phyloP scores from a whole-genome alignment of 2,113 vertebrate species.

The Pomatorhinus ruficollis region DNA sequence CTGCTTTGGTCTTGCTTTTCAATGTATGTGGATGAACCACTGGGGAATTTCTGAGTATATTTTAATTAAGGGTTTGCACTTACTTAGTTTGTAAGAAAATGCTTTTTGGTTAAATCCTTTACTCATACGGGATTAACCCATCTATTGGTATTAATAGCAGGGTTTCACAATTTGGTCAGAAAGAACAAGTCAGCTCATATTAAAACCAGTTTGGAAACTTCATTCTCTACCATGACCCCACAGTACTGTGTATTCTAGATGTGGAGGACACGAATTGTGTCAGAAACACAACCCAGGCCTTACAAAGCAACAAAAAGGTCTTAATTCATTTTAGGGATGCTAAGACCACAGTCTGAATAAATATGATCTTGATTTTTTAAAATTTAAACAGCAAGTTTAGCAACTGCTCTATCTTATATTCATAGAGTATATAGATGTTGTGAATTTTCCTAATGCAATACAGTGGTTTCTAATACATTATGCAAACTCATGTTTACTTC shows the following conservation, averaged over 20 bases:
- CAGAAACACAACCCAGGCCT: neutral
- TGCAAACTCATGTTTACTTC: conserved; percentile 40
- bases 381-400: conserved; percentile 13
- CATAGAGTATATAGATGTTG: neutral
- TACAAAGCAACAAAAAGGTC: neutral
- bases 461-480: conserved; percentile 26
- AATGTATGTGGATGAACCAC: neutral
- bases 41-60: neutral
- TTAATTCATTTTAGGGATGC: neutral
- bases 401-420: neutral
- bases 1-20: neutral
- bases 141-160: neutral
- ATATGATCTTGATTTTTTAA: neutral
- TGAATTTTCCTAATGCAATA: conserved; percentile 25
- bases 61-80: neutral
- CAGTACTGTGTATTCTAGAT: neutral
- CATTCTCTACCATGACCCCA: neutral
- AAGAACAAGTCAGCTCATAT: neutral
- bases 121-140: neutral
- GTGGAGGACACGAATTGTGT: neutral
- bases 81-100: neutral
- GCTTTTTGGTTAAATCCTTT: neutral
- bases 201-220: neutral
- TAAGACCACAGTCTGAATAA: neutral
- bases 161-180: neutral